Evolutionary conservation across 2,797 vertebrate species (phyloP), one percentile per base, ranked within the genome.

Genomic region (Onychomys torridus): DNA sequence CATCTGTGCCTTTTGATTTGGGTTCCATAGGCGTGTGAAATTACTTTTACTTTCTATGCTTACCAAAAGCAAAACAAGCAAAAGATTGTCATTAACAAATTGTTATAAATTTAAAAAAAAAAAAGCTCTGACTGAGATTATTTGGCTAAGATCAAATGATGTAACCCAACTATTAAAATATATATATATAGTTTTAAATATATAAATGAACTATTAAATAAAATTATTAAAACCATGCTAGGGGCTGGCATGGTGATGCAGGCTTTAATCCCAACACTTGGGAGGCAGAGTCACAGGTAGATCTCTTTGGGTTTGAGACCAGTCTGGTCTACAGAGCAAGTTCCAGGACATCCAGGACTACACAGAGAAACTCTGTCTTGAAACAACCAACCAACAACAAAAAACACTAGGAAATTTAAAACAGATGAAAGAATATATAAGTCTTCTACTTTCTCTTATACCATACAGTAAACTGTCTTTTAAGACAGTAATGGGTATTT

Each of bases 401-500:
- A 77, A 86, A 89, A 87, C 90, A 89, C 89, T 71, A 73, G 11
- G 29, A 91, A 95, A 96, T n/a, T 55, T 57, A 95, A 43, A 97
- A 34, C 29, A 65, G 84, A n/a, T 71, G 6, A 46, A 85, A 91
- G 19, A 86, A 93, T 57, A 79, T 46, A 37, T 43, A 67, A 85
- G 46, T 23, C 23, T 92, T 90, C 12, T 8, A 89, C 65, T 83
- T 86, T 91, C 59, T 91, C 65, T 67, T 93, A 88, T 0, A 69
- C 1, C 25, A 89, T 82, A 78, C 7, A 37, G 13, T 43, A 49
- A 84, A 37, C 27, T 65, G 46, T 82, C 16, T 82, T 29, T 87
- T 59, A 67, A 88, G n/a, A 25, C 27, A 57, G 52, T 40, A 59
- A 7, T 86, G 63, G 90, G 11, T 43, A 46, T 78, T 40, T 71